Percentiles rank a stretch among this genome's conserved stretches.
Evolutionary conservation across 2,888 invertebrate genomes (phyloP).

Genomic region (Pilophorus perplexus): DNA sequence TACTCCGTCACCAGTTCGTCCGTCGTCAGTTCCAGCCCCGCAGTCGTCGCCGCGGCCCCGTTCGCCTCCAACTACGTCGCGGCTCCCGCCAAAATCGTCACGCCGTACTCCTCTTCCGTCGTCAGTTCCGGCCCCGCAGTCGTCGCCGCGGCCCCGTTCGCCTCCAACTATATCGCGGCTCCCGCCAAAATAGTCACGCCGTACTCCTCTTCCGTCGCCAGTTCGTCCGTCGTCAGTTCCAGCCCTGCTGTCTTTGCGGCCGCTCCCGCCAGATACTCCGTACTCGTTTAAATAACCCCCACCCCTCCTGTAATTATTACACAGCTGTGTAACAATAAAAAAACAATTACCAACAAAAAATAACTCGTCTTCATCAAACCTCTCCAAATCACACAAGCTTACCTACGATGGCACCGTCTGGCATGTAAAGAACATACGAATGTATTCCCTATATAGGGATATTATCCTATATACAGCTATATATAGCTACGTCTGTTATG

Average conservation of each 20-base stretch:
- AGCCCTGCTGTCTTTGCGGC: constrained; percentile 2
- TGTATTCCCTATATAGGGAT: too few species aligned
- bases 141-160: constrained; percentile 13
- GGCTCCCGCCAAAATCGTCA: neutral
- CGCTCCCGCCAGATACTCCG: constrained; percentile 8
- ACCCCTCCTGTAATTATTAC: too few species aligned
- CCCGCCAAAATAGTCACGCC: neutral
- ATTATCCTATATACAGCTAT: too few species aligned
- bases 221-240: too few species aligned
- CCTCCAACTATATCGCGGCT: constrained; percentile 15
- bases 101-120: neutral
- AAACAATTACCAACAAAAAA: too few species aligned
- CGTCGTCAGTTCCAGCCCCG: neutral
- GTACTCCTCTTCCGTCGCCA: neutral
- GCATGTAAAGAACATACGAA: too few species aligned
- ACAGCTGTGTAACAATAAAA: too few species aligned
- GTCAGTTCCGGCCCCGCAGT: constrained; percentile 8
- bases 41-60: constrained; percentile 13
- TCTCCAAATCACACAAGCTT: too few species aligned
- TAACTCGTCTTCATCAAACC: too few species aligned
- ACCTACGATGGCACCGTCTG: too few species aligned
- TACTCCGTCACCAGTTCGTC: neutral
- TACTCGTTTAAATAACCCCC: neutral
- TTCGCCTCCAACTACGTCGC: constrained; percentile 19
- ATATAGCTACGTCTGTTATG: too few species aligned